Evolutionary conservation across 2,888 invertebrate genomes (phyloP).

Genomic region (Tanytarsus gracilentus): DNA sequence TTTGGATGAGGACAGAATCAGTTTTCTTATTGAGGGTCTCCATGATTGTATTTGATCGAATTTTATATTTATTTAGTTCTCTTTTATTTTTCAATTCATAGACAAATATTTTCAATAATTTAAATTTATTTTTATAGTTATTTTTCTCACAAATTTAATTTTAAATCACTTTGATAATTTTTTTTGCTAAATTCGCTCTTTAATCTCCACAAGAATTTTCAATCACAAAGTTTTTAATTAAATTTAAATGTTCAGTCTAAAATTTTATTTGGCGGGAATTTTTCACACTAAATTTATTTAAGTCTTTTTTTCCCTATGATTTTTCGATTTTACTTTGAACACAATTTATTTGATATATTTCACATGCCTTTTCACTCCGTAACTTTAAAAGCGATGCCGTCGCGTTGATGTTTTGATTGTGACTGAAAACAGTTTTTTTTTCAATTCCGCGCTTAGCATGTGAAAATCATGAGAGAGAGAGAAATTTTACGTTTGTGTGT

Average conservation of each 20-base stretch:
- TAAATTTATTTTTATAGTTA: neutral
- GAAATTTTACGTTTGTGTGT: neutral
- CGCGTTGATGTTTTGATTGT: slow-evolving; percentile 23
- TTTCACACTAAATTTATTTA: neutral
- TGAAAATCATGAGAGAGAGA: neutral
- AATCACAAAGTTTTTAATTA: neutral
- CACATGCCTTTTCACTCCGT: neutral
- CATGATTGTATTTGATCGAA: neutral
- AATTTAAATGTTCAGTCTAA: too few relatives aligned
- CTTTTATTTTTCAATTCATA: slow-evolving; percentile 2
- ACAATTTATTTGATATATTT: neutral
- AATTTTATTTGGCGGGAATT: neutral
- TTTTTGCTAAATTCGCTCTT: neutral
- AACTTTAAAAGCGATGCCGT: slow-evolving; percentile 21
- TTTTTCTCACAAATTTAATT: neutral
- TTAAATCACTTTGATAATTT: neutral
- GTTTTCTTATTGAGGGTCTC: slow-evolving; percentile 40
- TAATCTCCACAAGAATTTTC: neutral
- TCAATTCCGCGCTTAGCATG: neutral
- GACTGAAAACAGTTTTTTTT: slow-evolving; percentile 18
- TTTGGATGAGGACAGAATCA: slow-evolving; percentile 50
- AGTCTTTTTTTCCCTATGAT: neutral
- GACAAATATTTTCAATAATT: neutral
- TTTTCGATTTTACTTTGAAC: neutral
- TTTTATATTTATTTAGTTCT: neutral